Evolutionary conservation across 2,113 vertebrate species (phyloP), one percentile per base, ranked within the genome.

Genomic region (Limnothrissa miodon): DNA sequence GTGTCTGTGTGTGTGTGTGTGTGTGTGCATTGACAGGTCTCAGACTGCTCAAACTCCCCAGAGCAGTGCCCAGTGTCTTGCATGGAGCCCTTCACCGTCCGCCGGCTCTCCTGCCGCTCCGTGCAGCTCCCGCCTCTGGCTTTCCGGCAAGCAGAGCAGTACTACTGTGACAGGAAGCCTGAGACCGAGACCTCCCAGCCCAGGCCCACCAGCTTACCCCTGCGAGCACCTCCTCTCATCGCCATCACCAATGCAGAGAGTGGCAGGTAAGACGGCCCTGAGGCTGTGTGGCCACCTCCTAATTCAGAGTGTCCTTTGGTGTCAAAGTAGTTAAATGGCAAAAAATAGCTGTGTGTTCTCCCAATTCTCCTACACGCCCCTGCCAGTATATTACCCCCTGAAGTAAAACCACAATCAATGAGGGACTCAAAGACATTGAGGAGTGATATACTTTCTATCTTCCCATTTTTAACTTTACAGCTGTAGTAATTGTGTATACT

Each of bases 211-310:
- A 96, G 96, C 80, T 96, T 99, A 87, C 93, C 96, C 1, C 88
- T 99, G 85, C 97, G 95, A 89, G 94, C 93, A 36, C 95, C 96
- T 25, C 98, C 98, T 0, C 92, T 98, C 89, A 99, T 99, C 82
- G 97, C 97, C 84, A 98, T 99, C 89, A 99, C 97, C 1, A 93
- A 97, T 0, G 97, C 96, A 0, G 97, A 99, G 82, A 93, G 93
- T 82, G 95, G 89, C 93, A 96, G 97, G 98, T 99, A 93, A 94
- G 92, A 33, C 17, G n/a, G n/a, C 59, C n/a, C 8, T 9, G 59
- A 56, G 59, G n/a, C 1, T 48, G 46, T 48, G 46, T 56, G 1
- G 36, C 46, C 74, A 46, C 21, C 25, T 62, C 25, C 56, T 59
- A 59, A 59, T 59, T 62, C 25, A 62, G 59, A 29, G 9, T 25